A percentile compares a stretch with the other conserved stretches of the same genome.
Conservation (phyloP, 1,140 invertebrate genomes). For the Asbolus verrucosus region DNA sequence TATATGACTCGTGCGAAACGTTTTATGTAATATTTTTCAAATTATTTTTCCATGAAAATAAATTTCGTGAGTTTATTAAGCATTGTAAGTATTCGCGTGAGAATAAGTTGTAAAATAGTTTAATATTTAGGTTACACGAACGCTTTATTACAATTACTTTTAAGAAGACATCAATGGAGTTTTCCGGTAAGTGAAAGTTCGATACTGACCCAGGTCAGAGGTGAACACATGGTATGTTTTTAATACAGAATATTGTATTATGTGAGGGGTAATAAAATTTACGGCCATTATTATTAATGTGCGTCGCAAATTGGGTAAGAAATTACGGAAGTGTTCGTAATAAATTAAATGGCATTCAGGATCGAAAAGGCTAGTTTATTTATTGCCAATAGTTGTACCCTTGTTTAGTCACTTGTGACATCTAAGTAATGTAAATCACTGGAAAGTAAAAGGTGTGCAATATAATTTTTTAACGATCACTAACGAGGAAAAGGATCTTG, state of each 20-base stretch:
- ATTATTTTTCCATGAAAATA: background rate
- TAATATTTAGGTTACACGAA: background rate
- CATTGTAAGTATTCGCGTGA: slow-evolving; percentile 12
- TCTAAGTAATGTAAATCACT: too few species aligned
- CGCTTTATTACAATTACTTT: background rate
- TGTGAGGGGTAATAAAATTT: too few species aligned
- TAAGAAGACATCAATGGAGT: background rate
- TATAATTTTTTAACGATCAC: too few species aligned
- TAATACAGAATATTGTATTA: background rate
- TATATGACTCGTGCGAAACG: background rate
- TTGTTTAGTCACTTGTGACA: too few species aligned
- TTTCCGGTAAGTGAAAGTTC: slow-evolving; percentile 50
- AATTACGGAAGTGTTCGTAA: too few species aligned
- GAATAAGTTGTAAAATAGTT: slow-evolving; percentile 7
- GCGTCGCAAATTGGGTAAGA: too few species aligned
- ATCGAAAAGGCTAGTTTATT: too few species aligned
- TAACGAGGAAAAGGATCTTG: too few species aligned
- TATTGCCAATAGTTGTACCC: too few species aligned
- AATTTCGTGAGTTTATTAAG: background rate
- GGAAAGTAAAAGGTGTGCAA: too few species aligned
- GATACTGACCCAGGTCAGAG: slow-evolving; percentile 39
- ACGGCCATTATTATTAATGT: too few species aligned
- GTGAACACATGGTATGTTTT: slow-evolving; percentile 21
- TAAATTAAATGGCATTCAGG: too few species aligned
- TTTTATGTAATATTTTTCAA: slow-evolving; percentile 13